Evolutionary conservation across 2,113 vertebrate species (phyloP), one percentile per base, ranked within the genome.

Genomic region (Saguinus midas): DNA sequence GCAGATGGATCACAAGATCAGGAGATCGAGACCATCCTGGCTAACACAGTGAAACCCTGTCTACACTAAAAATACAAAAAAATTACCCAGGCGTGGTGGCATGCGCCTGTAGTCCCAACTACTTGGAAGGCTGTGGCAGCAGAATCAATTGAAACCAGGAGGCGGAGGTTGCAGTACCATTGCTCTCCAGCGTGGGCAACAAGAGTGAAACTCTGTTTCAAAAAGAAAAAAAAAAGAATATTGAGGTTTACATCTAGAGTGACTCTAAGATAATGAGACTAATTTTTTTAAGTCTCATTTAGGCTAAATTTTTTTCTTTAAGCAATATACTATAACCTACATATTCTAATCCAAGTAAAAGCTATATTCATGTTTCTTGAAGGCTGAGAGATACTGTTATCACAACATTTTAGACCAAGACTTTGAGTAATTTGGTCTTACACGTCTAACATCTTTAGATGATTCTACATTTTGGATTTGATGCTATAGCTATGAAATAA

Each of bases 381-480:
- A 78, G 57, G 37, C 37, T 55, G 48, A 76, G 72, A 64, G 86
- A 66, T 10, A 82, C 1, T 75, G 68, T 79, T 83, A 78, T 61
- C 40, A 90, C 25, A 8, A 17, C 73, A 52, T 68, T 90, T 92
- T 43, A 84, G 52, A 70, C 6, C 5, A 32, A 87, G 81, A 79
- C 61, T 87, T 76, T 88, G 88, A 92, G 72, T 88, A 58, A 50
- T 72, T 79, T 55, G 37, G 21, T 37, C 37, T 37, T n/a, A 52
- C 18, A 13, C 37, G 64, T 20, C 64, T 81, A 64, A 35, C 80
- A 35, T 37, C 80, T 84, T 73, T 23, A 61, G 68, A 43, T 85
- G 92, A 87, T 66, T 90, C 57, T 90, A 68, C 73, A 95, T 82
- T 82, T 79, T 27, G 35, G 80, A 55, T 73, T 43, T 91, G 85